phyloP scores from a whole-genome alignment of 2,888 invertebrate genomes.

The Acrobasis repandana region DNA sequence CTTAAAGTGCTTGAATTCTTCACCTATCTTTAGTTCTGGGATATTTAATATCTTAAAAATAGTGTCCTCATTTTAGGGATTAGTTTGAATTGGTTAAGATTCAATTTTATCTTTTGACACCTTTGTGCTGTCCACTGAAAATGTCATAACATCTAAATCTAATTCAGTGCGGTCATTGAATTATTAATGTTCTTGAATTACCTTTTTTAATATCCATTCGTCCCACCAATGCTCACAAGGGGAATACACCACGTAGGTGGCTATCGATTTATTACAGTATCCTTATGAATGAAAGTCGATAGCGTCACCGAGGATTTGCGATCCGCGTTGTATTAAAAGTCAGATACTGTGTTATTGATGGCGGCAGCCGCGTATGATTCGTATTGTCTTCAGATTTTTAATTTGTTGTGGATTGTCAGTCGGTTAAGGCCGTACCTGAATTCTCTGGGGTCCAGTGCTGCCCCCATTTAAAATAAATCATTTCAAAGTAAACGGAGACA shows the following conservation, averaged over 20 bases:
- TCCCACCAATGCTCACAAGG: slow-evolving; percentile 42
- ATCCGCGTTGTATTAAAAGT: slow-evolving; percentile 12
- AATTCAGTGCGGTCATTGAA: slow-evolving; percentile 4
- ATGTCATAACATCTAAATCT: not conserved
- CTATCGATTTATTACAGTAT: slow-evolving; percentile 29
- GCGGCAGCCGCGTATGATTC: not conserved
- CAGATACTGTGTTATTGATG: slow-evolving; percentile 17
- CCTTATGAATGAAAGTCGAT: slow-evolving; percentile 19
- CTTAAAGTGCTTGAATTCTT: too few relatives aligned
- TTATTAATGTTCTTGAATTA: slow-evolving; percentile 31
- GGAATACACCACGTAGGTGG: slow-evolving; percentile 29
- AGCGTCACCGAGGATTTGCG: slow-evolving; percentile 16
- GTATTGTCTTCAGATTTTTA: slow-evolving; percentile 7
- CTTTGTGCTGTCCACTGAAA: too few relatives aligned
- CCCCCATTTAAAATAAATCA: too few relatives aligned
- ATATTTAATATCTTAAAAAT: too few relatives aligned
- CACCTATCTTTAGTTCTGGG: too few relatives aligned
- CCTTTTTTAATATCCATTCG: slow-evolving; percentile 34
- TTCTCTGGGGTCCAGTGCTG: too few relatives aligned
- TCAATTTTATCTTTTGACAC: too few relatives aligned
- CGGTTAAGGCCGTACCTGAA: too few relatives aligned
- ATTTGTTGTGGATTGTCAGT: not conserved
- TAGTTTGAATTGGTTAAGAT: too few relatives aligned
- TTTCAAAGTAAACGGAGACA: too few relatives aligned
- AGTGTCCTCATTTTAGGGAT: too few relatives aligned